Evolutionary conservation across 2,888 invertebrate species (phyloP).

Genomic region (Cerceris rybyensis): DNA sequence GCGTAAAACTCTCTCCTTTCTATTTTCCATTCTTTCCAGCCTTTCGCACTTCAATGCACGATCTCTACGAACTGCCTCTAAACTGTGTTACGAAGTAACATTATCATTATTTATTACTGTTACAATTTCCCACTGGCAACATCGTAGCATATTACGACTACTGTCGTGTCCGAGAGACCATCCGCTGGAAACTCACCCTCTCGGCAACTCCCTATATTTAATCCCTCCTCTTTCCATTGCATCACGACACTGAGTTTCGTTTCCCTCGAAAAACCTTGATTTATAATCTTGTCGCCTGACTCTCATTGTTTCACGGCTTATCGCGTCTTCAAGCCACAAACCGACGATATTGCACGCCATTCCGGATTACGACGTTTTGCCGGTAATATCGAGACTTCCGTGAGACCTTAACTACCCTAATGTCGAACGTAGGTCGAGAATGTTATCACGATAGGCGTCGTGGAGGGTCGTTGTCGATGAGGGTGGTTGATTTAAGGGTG

Average conservation of each 20-base stretch:
- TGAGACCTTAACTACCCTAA: not conserved
- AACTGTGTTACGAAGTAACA: slow-evolving; percentile 55
- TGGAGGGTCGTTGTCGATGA: too few relatives aligned
- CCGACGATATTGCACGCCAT: slow-evolving; percentile 19
- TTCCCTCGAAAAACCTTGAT: slow-evolving; percentile 49
- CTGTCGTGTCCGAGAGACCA: slow-evolving; percentile 33
- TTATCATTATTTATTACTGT: slow-evolving; percentile 64
- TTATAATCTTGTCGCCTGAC: slow-evolving; percentile 32
- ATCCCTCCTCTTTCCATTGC: not conserved
- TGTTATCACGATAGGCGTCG: too few relatives aligned
- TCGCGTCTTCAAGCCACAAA: slow-evolving; percentile 31
- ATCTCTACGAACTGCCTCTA: slow-evolving; percentile 45
- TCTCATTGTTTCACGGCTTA: slow-evolving; percentile 46
- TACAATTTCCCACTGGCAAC: slow-evolving; percentile 40
- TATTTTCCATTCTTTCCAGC: not conserved
- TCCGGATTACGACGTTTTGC: too few relatives aligned
- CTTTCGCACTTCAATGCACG: slow-evolving; percentile 20
- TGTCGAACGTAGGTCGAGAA: too few relatives aligned
- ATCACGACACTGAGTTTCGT: slow-evolving; percentile 35
- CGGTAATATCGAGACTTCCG: not conserved
- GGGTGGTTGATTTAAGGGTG: too few relatives aligned
- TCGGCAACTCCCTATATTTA: slow-evolving; percentile 18
- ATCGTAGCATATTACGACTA: slow-evolving; percentile 47
- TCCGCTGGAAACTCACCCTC: slow-evolving; percentile 18
- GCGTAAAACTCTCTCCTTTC: not conserved